Evolutionary conservation across 2,888 invertebrate genomes (phyloP).

Genomic region (Lepidochrysops patricia): DNA sequence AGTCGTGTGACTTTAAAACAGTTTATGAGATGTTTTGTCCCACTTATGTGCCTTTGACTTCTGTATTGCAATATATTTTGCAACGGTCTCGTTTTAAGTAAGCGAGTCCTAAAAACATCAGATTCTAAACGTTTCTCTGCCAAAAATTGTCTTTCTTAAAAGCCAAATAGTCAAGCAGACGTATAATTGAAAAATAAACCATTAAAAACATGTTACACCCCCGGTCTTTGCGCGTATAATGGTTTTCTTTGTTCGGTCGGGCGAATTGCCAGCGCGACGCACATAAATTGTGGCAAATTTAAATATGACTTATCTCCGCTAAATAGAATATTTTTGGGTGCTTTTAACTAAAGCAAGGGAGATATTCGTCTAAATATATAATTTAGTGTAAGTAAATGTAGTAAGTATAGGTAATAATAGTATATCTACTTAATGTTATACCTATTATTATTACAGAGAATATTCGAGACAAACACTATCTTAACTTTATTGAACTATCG

Average conservation of each 20-base stretch:
- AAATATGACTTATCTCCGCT: neutral
- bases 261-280: neutral
- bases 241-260: neutral
- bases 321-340: neutral
- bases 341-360: neutral
- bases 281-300: neutral
- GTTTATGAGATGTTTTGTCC: no score
- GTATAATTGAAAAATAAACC: neutral
- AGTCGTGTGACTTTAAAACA: no score
- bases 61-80: no score
- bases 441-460: no score
- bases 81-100: no score
- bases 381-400: no score
- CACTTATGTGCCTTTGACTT: no score
- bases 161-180: neutral
- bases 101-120: neutral
- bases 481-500: no score
- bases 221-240: neutral
- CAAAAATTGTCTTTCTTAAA: neutral
- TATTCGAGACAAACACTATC: no score
- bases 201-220: slow-evolving; percentile 8
- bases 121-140: neutral
- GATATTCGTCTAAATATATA: neutral
- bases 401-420: no score
- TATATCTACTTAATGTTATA: no score